Base-by-base conservation (phyloP, 2,113 vertebrate genomes). In the Cyprinus carpio region DNA sequence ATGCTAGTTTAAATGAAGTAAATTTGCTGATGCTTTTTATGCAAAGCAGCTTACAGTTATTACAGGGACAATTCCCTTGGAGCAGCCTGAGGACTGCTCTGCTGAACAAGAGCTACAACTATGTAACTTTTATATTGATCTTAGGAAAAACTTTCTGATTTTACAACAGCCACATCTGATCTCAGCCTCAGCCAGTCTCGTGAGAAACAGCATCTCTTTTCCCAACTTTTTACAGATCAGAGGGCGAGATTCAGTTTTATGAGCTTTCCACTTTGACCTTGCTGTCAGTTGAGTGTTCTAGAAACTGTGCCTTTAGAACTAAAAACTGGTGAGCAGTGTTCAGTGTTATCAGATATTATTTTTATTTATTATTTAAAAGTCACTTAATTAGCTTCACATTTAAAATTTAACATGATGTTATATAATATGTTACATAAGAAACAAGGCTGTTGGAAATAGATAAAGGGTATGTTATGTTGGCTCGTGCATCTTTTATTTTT, bases 211-310 rank as follows among this genome's bases (percentile, higher is more conserved):
- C 37, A 46, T 80, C 12, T 46, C 20, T 65, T 75, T 69, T 67
- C 54, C 16, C 29, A 37, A n/a, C n/a, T n/a, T 65, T 8, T 72
- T 82, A 34, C 90, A 97, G 96, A 23, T 94, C 89, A 87, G 89
- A 76, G 95, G n/a, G n/a, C n/a, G n/a, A 96, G 88, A 90, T 96
- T 84, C 95, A 95, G 86, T 84, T 96, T 20, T 96, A 94, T 87
- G 95, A 96, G 79, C 88, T 96, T 7, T 93, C 93, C 4, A 94
- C 94, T 72, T 86, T 96, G 84, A 49, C 95, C 95, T 3, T 95
- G 93, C 75, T 95, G 94, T 85, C 95, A 95, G 84, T 92, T 96
- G 13, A 92, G 85, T 62, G 89, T 91, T 29, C 91, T 96, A 56
- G 93, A 95, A 77, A 93, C 94, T 1, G 82, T 95, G 11, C 95